Conservation (phyloP, 2,888 invertebrate genomes). For the Galeopsomyia nigrocyanea region DNA sequence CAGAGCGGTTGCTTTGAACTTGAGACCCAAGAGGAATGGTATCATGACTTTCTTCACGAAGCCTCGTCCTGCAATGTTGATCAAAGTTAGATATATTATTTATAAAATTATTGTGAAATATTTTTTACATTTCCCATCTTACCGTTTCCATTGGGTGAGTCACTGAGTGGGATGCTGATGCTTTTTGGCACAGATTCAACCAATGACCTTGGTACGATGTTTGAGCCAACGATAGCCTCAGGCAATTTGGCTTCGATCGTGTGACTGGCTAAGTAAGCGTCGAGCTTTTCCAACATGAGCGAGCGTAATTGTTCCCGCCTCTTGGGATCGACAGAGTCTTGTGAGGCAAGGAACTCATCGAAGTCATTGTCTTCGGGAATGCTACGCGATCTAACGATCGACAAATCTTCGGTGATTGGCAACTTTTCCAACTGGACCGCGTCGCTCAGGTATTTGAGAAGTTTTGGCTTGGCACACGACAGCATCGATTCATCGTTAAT, state of each 20-base stretch:
- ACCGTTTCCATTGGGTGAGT: conserved; percentile 69
- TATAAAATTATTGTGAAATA: background rate
- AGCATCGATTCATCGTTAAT: conserved; percentile 63
- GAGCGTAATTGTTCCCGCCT: conserved; percentile 65
- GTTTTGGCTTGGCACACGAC: conserved; percentile 82
- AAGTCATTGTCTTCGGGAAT: conserved; percentile 59
- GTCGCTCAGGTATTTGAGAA: conserved; percentile 80
- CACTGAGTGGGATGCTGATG: conserved; percentile 78
- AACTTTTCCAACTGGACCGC: conserved; percentile 79
- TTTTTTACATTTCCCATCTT: conserved; percentile 16
- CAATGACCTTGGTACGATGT: conserved; percentile 76
- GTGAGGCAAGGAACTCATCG: conserved; percentile 67
- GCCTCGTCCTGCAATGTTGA: conserved; percentile 75
- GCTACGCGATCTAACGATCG: conserved; percentile 76
- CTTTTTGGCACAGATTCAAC: conserved; percentile 77
- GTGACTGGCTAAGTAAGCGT: conserved; percentile 82
- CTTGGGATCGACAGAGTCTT: conserved; percentile 58
- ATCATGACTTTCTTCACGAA: conserved; percentile 87
- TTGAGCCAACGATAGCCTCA: conserved; percentile 70
- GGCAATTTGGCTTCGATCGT: conserved; percentile 83
- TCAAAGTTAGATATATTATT: no score
- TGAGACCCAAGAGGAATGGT: conserved; percentile 87
- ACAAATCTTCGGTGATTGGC: conserved; percentile 81
- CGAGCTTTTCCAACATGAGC: conserved; percentile 80
- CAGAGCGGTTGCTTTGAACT: conserved; percentile 87